Evolutionary conservation across 1,140 invertebrate species (phyloP).

Genomic region (Bombus huntii): DNA sequence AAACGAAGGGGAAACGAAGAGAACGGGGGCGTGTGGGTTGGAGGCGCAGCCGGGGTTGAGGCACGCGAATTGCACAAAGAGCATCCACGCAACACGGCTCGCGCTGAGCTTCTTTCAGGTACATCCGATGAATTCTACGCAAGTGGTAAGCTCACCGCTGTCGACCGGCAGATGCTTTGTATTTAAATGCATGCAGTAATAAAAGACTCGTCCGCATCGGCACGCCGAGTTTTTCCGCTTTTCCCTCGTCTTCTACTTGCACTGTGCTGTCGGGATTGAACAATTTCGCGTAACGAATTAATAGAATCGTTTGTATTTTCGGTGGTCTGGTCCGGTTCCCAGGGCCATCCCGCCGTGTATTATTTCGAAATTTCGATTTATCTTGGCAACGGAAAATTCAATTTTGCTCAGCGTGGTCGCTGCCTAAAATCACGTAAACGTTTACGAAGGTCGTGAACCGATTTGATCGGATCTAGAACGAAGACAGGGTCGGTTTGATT

Average conservation of each 20-base stretch:
- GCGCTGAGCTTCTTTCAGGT: constrained; percentile 36
- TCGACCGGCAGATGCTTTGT: constrained; percentile 57
- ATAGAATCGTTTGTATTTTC: constrained; percentile 32
- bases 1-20: background rate
- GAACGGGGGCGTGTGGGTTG: background rate
- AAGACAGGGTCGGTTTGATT: background rate
- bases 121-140: constrained; percentile 62
- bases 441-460: constrained; percentile 7
- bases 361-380: constrained; percentile 23
- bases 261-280: no score
- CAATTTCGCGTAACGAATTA: background rate
- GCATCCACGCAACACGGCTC: background rate
- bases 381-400: constrained; percentile 24
- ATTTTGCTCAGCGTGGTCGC: background rate
- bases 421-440: constrained; percentile 26
- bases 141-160: constrained; percentile 42
- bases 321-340: background rate
- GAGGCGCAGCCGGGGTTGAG: background rate
- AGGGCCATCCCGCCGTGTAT: background rate
- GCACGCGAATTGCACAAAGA: constrained; percentile 13
- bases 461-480: constrained; percentile 5
- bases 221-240: constrained; percentile 29
- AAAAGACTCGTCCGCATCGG: constrained; percentile 66
- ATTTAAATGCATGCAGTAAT: constrained; percentile 68
- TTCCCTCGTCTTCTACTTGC: background rate